Evolutionary conservation across 2,113 vertebrate genomes (phyloP).

Genomic region (Chaenocephalus aceratus): DNA sequence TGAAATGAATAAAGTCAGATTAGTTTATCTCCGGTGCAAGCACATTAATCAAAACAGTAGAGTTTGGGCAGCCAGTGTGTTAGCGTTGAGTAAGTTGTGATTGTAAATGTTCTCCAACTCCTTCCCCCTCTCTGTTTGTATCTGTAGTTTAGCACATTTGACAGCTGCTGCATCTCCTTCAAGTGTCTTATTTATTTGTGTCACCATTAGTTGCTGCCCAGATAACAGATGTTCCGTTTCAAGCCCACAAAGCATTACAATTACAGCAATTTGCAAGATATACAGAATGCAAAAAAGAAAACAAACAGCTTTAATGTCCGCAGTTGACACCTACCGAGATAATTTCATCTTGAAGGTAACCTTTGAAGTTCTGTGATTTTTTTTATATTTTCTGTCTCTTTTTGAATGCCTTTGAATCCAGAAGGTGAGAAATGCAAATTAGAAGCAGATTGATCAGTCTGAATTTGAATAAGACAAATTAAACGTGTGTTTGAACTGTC

Average conservation of each 20-base stretch:
- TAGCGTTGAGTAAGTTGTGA: not conserved
- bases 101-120: constrained; percentile 8
- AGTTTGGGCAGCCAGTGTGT: not conserved
- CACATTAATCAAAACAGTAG: no score
- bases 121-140: not conserved
- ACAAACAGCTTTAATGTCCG: not conserved
- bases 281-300: not conserved
- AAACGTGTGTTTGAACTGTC: constrained; percentile 7
- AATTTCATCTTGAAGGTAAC: not conserved
- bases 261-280: constrained; percentile 8
- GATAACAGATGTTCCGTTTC: constrained; percentile 52
- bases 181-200: constrained; percentile 47
- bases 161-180: constrained; percentile 48
- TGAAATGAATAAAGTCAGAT: no score
- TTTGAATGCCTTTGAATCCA: not conserved
- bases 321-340: not conserved
- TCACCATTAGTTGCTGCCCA: constrained; percentile 31
- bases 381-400: not conserved
- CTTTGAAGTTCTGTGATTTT: not conserved
- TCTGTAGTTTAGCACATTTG: constrained; percentile 28
- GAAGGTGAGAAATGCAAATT: not conserved
- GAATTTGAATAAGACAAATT: not conserved
- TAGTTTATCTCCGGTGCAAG: no score
- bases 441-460: not conserved
- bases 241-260: constrained; percentile 28